phyloP scores from a whole-genome alignment of 1,140 invertebrate species.

The Fopius arisanus region DNA sequence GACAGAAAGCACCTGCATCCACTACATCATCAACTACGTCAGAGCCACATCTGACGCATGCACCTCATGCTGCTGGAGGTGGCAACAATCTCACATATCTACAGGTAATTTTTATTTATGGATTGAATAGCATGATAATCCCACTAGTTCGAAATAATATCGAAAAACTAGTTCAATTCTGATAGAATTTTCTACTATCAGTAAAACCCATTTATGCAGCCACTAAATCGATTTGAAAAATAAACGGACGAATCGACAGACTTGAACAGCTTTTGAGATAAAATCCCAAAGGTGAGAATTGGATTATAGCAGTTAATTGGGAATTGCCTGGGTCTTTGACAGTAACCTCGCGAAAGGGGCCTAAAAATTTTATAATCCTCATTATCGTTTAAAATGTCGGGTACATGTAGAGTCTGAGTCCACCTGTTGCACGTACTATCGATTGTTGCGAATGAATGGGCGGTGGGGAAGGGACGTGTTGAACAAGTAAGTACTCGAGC shows the following conservation, averaged over 20 bases:
- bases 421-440: constrained; percentile 33
- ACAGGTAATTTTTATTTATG: constrained; percentile 39
- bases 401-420: neutral
- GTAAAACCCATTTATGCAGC: too few species aligned
- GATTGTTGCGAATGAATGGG: constrained; percentile 44
- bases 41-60: constrained; percentile 31
- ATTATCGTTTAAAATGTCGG: constrained; percentile 22
- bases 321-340: too few species aligned
- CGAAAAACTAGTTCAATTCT: too few species aligned
- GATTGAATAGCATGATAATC: too few species aligned
- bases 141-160: too few species aligned
- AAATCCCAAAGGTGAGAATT: too few species aligned
- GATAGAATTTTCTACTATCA: too few species aligned
- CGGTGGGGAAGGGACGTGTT: neutral
- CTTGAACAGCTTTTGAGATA: too few species aligned
- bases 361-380: neutral
- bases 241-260: too few species aligned
- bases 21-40: constrained; percentile 48
- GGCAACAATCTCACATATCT: constrained; percentile 43
- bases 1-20: constrained; percentile 45
- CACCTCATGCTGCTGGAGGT: constrained; percentile 17
- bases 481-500: neutral
- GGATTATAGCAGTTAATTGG: too few species aligned
- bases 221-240: too few species aligned
- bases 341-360: neutral